These are phyloP conservation scores for Mus spicilegus DNA, from an alignment of 2,113 vertebrate species.

Conservation along the genomic window DNA sequence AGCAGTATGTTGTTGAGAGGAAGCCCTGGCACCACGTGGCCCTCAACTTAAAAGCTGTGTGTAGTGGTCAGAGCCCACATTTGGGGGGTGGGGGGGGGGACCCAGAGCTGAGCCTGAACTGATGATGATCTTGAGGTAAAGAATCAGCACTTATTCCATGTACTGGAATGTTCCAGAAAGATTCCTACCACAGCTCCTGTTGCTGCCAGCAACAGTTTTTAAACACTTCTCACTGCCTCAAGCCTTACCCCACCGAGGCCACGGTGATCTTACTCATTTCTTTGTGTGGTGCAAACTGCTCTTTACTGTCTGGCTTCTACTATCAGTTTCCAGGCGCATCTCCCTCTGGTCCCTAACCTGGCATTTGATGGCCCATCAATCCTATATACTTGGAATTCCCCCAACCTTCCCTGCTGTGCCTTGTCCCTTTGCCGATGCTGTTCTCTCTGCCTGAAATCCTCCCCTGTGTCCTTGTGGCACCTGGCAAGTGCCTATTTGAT, in stretches of 20 bases:
- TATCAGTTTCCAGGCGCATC: slow-evolving; percentile 12
- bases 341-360: slow-evolving; percentile 51
- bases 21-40: not conserved
- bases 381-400: slow-evolving; percentile 58
- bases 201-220: not conserved
- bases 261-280: slow-evolving; percentile 31
- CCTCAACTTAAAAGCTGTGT: not conserved
- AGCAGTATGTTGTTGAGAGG: not conserved
- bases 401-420: slow-evolving; percentile 21
- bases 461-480: not conserved
- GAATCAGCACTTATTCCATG: slow-evolving; percentile 11
- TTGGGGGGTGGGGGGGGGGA: not conserved
- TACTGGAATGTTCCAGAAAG: not conserved
- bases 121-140: not conserved
- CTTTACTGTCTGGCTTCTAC: slow-evolving; percentile 16
- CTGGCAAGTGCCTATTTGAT: slow-evolving; percentile 27
- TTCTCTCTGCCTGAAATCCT: slow-evolving; percentile 21
- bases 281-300: not conserved
- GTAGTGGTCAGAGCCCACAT: not conserved
- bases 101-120: not conserved
- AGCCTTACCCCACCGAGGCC: not conserved
- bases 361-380: slow-evolving; percentile 18
- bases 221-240: not conserved
- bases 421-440: slow-evolving; percentile 46
- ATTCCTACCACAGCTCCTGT: slow-evolving; percentile 35